Conservation (phyloP, 2,113 vertebrate species). For the Macrotus californicus region DNA sequence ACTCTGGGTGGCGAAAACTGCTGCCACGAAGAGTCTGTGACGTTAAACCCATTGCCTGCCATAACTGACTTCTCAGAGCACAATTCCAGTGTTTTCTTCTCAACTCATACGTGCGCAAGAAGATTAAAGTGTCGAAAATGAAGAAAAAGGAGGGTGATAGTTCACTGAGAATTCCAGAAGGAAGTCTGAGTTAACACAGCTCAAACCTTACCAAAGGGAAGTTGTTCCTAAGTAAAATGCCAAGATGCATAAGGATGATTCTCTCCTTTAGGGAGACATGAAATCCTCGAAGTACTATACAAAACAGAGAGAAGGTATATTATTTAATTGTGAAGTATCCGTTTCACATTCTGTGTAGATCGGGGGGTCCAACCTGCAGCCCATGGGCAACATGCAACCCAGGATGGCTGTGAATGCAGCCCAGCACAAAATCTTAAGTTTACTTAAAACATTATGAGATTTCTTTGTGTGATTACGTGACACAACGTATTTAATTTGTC, state of each 20-base stretch:
- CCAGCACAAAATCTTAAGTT: too few species aligned
- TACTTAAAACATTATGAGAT: too few species aligned
- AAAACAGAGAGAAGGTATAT: neutral
- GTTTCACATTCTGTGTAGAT: neutral
- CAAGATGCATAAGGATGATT: neutral
- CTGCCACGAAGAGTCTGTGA: neutral
- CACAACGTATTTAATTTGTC: too few species aligned
- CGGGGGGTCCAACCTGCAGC: too few species aligned
- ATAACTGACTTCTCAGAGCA: neutral
- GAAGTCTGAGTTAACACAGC: neutral
- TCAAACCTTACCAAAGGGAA: neutral
- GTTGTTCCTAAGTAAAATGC: neutral
- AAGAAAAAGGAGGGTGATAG: neutral
- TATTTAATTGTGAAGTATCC: neutral
- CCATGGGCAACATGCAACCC: too few species aligned
- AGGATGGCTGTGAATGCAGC: too few species aligned
- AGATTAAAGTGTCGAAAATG: neutral
- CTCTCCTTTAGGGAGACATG: neutral
- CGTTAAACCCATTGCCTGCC: neutral
- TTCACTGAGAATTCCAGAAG: neutral
- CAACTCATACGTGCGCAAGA: neutral
- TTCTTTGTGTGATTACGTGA: too few species aligned
- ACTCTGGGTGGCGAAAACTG: neutral
- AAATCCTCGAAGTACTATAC: neutral
- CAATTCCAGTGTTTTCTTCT: neutral